Evolutionary conservation across 2,113 vertebrate species (phyloP).

Genomic region (Ploceus nigricollis): DNA sequence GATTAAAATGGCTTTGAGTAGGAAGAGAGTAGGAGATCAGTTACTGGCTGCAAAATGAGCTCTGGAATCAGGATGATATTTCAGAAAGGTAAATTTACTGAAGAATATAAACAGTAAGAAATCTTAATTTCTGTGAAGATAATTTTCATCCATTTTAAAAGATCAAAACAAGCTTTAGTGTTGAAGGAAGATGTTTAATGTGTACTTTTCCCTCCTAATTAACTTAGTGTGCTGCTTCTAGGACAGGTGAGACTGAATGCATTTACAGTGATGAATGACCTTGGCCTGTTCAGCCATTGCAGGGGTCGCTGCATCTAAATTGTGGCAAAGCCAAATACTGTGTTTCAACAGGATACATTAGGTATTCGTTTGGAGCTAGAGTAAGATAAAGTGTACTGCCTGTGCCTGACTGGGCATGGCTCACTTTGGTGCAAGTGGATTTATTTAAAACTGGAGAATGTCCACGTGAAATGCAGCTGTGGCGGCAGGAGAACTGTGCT

Average conservation of each 20-base stretch:
- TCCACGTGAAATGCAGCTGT: background rate
- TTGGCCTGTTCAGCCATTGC: background rate
- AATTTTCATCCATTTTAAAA: background rate
- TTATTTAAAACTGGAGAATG: background rate
- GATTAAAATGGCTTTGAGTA: background rate
- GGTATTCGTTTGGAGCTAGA: background rate
- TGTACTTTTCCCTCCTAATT: background rate
- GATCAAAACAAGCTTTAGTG: background rate
- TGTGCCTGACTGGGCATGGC: background rate
- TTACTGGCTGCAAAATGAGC: background rate
- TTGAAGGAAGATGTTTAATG: background rate
- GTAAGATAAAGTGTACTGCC: background rate
- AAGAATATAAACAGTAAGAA: background rate
- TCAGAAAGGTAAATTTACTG: background rate
- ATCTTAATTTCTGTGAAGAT: background rate
- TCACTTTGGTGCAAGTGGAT: rapidly evolving
- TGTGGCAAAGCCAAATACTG: background rate
- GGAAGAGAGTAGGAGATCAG: background rate
- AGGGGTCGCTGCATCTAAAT: background rate
- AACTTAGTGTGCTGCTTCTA: background rate
- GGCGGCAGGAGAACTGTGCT: background rate
- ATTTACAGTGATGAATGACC: background rate
- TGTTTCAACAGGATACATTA: background rate
- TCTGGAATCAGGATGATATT: background rate
- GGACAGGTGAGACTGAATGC: background rate